Conservation (phyloP, 1,140 invertebrate genomes). For the Drosophila nikananu region DNA sequence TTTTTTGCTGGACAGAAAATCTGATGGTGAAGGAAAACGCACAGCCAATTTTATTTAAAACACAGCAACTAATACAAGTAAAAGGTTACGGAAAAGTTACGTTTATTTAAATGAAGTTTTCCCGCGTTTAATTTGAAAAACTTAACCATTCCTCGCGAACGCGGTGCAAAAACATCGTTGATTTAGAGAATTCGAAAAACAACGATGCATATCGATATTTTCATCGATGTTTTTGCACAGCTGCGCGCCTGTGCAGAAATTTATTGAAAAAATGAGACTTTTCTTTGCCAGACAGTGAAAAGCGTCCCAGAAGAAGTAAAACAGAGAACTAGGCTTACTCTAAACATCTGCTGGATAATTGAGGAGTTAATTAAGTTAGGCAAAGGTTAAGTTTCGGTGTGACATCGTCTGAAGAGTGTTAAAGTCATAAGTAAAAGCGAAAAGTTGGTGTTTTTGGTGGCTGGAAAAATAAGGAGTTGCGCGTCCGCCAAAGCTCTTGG, state of each 20-base stretch:
- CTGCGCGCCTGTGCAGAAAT: constrained; percentile 6
- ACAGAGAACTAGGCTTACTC: not conserved
- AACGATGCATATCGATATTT: too few relatives aligned
- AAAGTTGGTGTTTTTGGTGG: constrained; percentile 3
- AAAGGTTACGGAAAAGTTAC: too few relatives aligned
- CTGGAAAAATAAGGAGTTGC: constrained; percentile 5
- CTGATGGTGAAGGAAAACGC: not conserved
- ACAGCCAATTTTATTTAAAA: not conserved
- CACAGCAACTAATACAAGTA: too few relatives aligned
- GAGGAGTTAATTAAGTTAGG: not conserved
- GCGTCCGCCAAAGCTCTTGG: constrained; percentile 7
- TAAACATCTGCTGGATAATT: too few relatives aligned
- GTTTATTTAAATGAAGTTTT: too few relatives aligned
- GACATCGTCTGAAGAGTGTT: too few relatives aligned
- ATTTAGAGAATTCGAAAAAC: too few relatives aligned
- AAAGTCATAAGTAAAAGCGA: not conserved
- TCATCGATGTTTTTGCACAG: too few relatives aligned
- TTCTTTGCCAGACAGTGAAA: not conserved
- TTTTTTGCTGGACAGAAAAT: too few relatives aligned
- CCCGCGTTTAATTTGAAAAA: not conserved
- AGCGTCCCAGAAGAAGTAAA: not conserved
- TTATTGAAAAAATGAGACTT: constrained; percentile 4
- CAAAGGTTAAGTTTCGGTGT: not conserved
- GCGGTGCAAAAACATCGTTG: too few relatives aligned
- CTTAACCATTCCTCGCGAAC: not conserved